Evolutionary conservation across 2,113 vertebrate species (phyloP), one percentile per base, ranked within the genome.

Genomic region (Scalopus aquaticus): DNA sequence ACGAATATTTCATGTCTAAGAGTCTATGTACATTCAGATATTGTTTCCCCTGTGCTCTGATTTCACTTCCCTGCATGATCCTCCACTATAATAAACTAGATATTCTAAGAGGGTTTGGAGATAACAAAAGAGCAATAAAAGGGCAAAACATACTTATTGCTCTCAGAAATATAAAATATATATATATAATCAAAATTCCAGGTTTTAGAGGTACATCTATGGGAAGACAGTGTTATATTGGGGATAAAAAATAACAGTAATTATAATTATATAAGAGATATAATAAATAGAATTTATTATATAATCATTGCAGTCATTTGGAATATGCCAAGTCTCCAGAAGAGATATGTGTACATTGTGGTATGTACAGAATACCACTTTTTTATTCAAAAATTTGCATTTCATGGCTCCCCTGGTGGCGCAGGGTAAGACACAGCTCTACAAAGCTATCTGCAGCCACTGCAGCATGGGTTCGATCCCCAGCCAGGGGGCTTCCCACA

Each of bases 381-480:
- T 94, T 82, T 83, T 51, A 32, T 44, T 92, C 24, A 90, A 60
- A 74, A 91, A 13, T 88, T 79, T 58, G 26, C 28, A 74, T n/a
- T n/a, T n/a, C n/a, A n/a, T n/a, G n/a, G n/a, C n/a, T n/a, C n/a
- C n/a, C n/a, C n/a, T n/a, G n/a, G n/a, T n/a, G n/a, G n/a, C n/a
- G n/a, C n/a, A n/a, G n/a, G n/a, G n/a, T n/a, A n/a, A n/a, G n/a
- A n/a, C n/a, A n/a, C n/a, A n/a, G n/a, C n/a, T n/a, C n/a, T n/a
- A n/a, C n/a, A n/a, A n/a, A n/a, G n/a, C n/a, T n/a, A n/a, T n/a
- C n/a, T n/a, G n/a, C n/a, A n/a, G n/a, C n/a, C n/a, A n/a, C n/a
- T n/a, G n/a, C n/a, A n/a, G n/a, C n/a, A n/a, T n/a, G n/a, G n/a
- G n/a, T n/a, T n/a, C n/a, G n/a, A n/a, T n/a, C n/a, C n/a, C n/a